Conservation (phyloP, 2,113 vertebrate species). For the Pelecanus crispus region DNA sequence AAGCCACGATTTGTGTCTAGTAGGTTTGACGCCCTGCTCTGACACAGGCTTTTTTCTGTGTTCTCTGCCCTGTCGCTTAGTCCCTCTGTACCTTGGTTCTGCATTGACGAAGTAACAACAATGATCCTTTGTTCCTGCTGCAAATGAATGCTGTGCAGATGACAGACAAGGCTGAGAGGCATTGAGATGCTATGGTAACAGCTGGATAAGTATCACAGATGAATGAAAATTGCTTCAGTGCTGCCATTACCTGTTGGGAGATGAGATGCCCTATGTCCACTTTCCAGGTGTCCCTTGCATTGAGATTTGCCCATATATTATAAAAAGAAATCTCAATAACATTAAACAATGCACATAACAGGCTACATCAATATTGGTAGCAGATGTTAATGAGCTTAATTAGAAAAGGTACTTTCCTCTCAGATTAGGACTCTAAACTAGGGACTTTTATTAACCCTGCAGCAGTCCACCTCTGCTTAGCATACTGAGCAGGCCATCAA, state of each 20-base stretch:
- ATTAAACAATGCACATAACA: fast-evolving
- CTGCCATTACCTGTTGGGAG: neutral
- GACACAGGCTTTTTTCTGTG: neutral
- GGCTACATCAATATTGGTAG: neutral
- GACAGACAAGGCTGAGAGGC: neutral
- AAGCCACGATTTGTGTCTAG: fast-evolving
- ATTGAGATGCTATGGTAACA: neutral
- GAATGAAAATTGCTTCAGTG: neutral
- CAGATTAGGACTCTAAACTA: neutral
- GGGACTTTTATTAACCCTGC: neutral
- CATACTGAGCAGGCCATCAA: neutral
- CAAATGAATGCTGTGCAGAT: neutral
- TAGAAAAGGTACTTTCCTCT: neutral
- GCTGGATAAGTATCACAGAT: neutral
- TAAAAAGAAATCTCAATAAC: fast-evolving
- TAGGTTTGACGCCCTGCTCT: neutral
- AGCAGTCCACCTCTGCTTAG: neutral
- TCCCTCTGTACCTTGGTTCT: neutral
- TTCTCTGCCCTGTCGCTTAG: neutral
- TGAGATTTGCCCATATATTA: fast-evolving
- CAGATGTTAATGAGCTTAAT: no score
- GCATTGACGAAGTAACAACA: fast-evolving
- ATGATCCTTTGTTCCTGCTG: neutral
- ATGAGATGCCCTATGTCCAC: neutral
- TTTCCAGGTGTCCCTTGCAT: neutral